These are phyloP conservation scores for Lycodopsis pacificus DNA, from an alignment of 2,797 vertebrate genomes.

Conservation along the genomic window DNA sequence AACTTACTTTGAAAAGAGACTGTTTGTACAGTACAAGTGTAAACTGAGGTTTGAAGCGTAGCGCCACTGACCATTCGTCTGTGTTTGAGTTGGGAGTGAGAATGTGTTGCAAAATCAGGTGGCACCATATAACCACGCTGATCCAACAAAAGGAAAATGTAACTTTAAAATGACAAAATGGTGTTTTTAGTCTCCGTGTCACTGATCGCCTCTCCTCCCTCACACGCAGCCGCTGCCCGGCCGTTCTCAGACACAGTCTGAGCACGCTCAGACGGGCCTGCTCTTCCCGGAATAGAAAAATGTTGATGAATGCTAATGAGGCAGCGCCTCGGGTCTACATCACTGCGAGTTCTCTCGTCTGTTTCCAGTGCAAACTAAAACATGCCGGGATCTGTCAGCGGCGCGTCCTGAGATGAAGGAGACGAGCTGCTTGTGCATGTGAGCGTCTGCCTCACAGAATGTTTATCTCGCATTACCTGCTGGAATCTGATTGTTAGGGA, in stretches of 20 bases:
- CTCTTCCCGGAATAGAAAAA: conserved; percentile 47
- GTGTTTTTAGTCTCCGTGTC: conserved; percentile 1
- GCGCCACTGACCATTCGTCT: too few species aligned
- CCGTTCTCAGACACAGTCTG: conserved; percentile 51
- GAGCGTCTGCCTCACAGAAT: not conserved
- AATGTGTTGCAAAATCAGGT: conserved; percentile 6
- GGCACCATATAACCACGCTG: not conserved
- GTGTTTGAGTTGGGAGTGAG: not conserved
- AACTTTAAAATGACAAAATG: too few species aligned
- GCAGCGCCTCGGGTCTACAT: conserved; percentile 30
- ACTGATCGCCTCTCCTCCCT: conserved; percentile 3
- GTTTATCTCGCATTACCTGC: conserved; percentile 11
- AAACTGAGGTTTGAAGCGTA: too few species aligned
- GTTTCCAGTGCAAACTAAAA: conserved; percentile 32
- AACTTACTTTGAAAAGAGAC: too few species aligned
- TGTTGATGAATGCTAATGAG: conserved; percentile 67
- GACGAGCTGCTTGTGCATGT: conserved; percentile 4
- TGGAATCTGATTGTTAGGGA: conserved; percentile 8
- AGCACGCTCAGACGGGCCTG: conserved; percentile 46
- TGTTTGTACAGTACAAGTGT: too few species aligned
- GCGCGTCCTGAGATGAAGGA: not conserved
- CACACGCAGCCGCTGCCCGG: conserved; percentile 21
- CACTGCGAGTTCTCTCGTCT: conserved; percentile 15
- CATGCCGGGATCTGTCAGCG: conserved; percentile 45
- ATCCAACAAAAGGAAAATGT: not conserved